Evolutionary conservation across 2,888 invertebrate genomes (phyloP).

Genomic region (Scaptomyza polygonia): DNA sequence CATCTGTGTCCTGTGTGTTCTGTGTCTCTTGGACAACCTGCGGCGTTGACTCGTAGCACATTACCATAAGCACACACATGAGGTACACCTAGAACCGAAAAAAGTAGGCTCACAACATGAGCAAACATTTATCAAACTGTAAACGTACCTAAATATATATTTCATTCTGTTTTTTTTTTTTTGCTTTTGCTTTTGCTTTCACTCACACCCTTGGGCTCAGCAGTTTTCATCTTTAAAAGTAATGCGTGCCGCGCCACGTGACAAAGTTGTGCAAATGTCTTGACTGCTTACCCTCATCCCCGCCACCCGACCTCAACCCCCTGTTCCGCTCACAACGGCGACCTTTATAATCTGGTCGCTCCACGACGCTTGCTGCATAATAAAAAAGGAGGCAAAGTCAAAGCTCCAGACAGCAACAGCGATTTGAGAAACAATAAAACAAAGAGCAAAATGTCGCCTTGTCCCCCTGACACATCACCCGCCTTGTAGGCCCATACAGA

Average conservation of each 20-base stretch:
- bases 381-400: constrained; percentile 57
- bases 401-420: constrained; percentile 53
- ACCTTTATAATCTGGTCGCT: constrained; percentile 64
- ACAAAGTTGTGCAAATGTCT: constrained; percentile 62
- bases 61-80: constrained; percentile 46
- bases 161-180: constrained; percentile 6
- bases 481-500: constrained; percentile 7
- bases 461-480: not conserved
- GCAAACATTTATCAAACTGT: constrained; percentile 70
- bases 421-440: constrained; percentile 67
- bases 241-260: constrained; percentile 57
- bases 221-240: constrained; percentile 51
- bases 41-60: constrained; percentile 43
- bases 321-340: constrained; percentile 21
- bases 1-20: not conserved
- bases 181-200: too few species aligned
- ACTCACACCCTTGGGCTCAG: not conserved
- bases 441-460: constrained; percentile 38
- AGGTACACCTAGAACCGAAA: not conserved
- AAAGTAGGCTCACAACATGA: constrained; percentile 6
- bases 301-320: not conserved
- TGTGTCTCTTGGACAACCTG: constrained; percentile 41
- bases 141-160: constrained; percentile 43
- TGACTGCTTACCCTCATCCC: constrained; percentile 5
- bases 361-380: constrained; percentile 60